Evolutionary conservation across 2,113 vertebrate species (phyloP).

Genomic region (Syrmaticus mikado): DNA sequence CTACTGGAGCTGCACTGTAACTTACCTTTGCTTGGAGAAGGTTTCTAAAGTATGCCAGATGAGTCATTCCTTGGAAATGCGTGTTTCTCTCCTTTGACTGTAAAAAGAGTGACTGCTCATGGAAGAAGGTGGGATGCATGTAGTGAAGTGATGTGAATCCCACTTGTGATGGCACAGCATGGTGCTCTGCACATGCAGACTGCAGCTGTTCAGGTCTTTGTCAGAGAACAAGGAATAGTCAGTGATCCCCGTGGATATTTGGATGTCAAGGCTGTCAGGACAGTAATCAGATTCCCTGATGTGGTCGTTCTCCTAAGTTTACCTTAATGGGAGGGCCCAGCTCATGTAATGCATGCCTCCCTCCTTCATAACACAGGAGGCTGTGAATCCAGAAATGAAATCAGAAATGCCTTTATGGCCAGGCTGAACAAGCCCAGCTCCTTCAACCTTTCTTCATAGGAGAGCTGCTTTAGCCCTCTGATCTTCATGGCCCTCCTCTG

Average conservation of each 20-base stretch:
- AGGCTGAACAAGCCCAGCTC: too few species aligned
- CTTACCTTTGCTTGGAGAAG: neutral
- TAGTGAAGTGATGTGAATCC: neutral
- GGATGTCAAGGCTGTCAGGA: neutral
- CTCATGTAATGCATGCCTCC: fast-evolving
- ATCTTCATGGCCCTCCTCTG: too few species aligned
- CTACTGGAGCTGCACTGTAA: neutral
- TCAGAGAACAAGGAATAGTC: neutral
- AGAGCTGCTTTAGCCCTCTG: too few species aligned
- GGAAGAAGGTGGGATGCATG: neutral
- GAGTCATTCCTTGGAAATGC: neutral
- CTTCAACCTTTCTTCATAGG: too few species aligned
- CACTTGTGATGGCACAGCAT: neutral
- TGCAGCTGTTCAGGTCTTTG: neutral
- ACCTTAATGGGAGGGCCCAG: neutral
- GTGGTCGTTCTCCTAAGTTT: neutral
- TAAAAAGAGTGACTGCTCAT: neutral
- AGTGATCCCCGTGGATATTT: neutral
- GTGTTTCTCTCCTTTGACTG: neutral
- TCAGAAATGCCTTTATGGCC: neutral
- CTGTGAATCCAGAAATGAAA: neutral
- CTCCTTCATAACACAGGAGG: neutral
- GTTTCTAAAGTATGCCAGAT: neutral
- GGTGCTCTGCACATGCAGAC: neutral
- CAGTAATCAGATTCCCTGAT: neutral